Base-by-base conservation (phyloP, 2,888 invertebrate species). In the Taenaris catops region DNA sequence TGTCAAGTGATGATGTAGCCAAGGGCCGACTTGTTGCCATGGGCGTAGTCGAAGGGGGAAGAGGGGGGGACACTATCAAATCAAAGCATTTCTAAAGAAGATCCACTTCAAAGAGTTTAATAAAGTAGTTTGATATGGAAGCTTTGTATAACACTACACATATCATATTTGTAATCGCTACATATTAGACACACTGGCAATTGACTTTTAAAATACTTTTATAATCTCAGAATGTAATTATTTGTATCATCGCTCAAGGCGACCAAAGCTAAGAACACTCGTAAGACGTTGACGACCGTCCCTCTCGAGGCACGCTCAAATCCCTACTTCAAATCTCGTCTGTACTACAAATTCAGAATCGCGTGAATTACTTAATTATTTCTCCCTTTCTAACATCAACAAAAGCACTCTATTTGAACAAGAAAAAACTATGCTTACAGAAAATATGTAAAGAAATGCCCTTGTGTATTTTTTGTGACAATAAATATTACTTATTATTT, bases 301-400 rank as follows among this genome's bases (percentile, higher is more conserved):
- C 31, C 37, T 37, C 45, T 45, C 32, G 10, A 45, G 31, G 21
- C 45, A 35, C 41, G 44, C 38, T 27, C 37, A 32, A 28, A 19
- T 31, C 28, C 16, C 31, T 19, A 31, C 44, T 41, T 26, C 33
- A 44, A 37, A 20, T 28, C 14, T 31, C 12, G 23, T 16, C 31
- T 31, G 31, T 31, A 16, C 23, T 31, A 31, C 23, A 16, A 31
- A 31, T 8, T 31, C 31, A 23, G 31, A 31, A 11, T 16, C 31
- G 23, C 23, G 16, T 31, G 19, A 31, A 31, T 31, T 31, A 31
- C 31, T 21, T 14, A n/a, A 23, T 23, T 18, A 21, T 21, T 16
- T n/a, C 19, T 31, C 31, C 23, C 23, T 31, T 23, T 31, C 23
- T 16, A 2, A 31, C 23, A 4, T 31, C 23, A 16, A 23, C 31